Evolutionary conservation across 2,797 vertebrate genomes (phyloP).

Genomic region (Xiphorhynchus erythropygius): DNA sequence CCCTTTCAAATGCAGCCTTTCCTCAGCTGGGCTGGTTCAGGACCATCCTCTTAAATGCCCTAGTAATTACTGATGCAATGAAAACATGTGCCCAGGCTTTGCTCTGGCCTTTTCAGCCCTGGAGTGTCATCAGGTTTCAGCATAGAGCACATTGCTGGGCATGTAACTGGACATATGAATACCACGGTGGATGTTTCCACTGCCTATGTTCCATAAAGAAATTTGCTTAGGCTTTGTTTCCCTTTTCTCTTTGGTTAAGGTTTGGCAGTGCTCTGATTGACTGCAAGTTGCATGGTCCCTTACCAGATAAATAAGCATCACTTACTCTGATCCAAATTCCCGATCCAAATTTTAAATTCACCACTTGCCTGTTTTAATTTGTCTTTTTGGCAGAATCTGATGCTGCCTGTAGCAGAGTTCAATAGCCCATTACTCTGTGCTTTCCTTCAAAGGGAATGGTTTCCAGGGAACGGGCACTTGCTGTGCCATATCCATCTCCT

Average conservation of each 20-base stretch:
- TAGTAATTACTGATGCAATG: slow-evolving; percentile 35
- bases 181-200: not conserved
- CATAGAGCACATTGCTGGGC: not conserved
- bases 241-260: not conserved
- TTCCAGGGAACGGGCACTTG: not conserved
- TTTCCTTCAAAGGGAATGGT: not conserved
- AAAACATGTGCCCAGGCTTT: slow-evolving; percentile 2
- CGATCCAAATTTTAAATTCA: not conserved
- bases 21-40: slow-evolving; percentile 46
- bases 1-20: slow-evolving; percentile 49
- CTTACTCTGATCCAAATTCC: not conserved
- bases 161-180: not conserved
- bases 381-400: not conserved
- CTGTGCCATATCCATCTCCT: not conserved
- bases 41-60: slow-evolving; percentile 16
- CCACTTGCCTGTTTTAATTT: not conserved
- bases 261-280: not conserved
- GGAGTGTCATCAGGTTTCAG: not conserved
- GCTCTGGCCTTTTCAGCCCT: not conserved
- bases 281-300: not conserved
- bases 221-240: not conserved
- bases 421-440: not conserved
- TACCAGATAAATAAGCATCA: not conserved
- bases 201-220: not conserved
- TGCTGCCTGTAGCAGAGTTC: not conserved